These are phyloP conservation scores for Macrosoma leucophasiata DNA, from an alignment of 2,888 invertebrate genomes.

Conservation along the genomic window DNA sequence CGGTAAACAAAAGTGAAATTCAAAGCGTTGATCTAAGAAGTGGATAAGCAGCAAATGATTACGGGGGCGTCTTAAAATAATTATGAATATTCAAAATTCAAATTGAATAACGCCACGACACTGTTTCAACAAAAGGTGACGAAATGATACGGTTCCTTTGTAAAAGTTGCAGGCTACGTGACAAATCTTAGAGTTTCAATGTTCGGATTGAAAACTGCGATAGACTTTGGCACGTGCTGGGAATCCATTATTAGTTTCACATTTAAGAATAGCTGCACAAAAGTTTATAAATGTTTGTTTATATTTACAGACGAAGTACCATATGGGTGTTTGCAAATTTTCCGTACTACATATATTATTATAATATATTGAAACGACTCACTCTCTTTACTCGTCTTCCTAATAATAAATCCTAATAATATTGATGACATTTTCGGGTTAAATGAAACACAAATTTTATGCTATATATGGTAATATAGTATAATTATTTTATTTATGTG, in stretches of 20 bases:
- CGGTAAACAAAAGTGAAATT: no score
- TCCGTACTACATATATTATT: background rate
- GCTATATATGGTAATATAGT: background rate
- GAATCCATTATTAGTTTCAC: conserved; percentile 57
- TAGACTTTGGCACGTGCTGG: conserved; percentile 63
- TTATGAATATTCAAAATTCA: conserved; percentile 14
- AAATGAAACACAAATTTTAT: background rate
- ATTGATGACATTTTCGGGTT: background rate
- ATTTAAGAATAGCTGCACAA: conserved; percentile 35
- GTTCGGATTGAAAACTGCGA: conserved; percentile 73
- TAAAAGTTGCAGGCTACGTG: conserved; percentile 70
- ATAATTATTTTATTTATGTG: background rate
- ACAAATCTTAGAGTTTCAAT: conserved; percentile 70
- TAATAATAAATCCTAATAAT: background rate
- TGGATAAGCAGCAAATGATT: no score
- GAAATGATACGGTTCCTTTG: conserved; percentile 65
- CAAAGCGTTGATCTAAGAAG: no score
- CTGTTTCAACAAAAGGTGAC: conserved; percentile 48
- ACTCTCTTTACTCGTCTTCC: no score
- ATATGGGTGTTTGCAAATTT: conserved; percentile 2
- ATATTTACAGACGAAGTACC: conserved; percentile 6
- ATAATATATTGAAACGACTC: background rate
- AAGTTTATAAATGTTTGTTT: conserved; percentile 5
- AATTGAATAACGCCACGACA: conserved; percentile 12
- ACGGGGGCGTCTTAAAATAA: no score